Percentiles rank a stretch among this genome's conserved stretches.
phyloP scores from a whole-genome alignment of 2,888 invertebrate genomes.

The Mythimna pallens region DNA sequence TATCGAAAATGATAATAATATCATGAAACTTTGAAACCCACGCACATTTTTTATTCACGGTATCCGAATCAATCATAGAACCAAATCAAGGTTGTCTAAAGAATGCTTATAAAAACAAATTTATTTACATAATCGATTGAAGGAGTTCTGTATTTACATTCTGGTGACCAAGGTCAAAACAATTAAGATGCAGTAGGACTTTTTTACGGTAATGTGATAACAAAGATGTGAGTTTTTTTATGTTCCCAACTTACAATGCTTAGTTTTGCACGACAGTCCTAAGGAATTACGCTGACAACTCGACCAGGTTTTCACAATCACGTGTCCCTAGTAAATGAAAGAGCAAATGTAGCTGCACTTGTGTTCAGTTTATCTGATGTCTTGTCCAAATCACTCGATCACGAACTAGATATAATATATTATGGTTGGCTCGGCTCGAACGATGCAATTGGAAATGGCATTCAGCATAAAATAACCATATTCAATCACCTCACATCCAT shows the following conservation, averaged over 20 bases:
- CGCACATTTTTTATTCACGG: not conserved
- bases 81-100: not conserved
- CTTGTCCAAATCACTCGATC: not conserved
- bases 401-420: not conserved
- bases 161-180: slow-evolving; percentile 19
- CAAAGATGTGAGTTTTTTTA: not conserved
- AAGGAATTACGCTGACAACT: not conserved
- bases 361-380: not conserved
- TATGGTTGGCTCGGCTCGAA: not conserved
- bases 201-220: not conserved
- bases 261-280: not conserved
- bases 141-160: slow-evolving; percentile 16
- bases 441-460: not conserved
- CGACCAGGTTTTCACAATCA: not conserved
- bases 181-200: slow-evolving; percentile 3
- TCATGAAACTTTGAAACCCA: not conserved
- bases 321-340: no score
- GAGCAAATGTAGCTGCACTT: not conserved
- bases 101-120: not conserved
- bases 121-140: slow-evolving; percentile 6
- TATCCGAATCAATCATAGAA: not conserved
- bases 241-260: no score
- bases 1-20: no score
- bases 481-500: not conserved
- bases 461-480: slow-evolving; percentile 20